Percentiles rank a stretch among this genome's conserved stretches.
These are phyloP conservation scores for Pangasius mekongensis DNA, from an alignment of 2,797 vertebrate genomes.

Conservation along the genomic window DNA sequence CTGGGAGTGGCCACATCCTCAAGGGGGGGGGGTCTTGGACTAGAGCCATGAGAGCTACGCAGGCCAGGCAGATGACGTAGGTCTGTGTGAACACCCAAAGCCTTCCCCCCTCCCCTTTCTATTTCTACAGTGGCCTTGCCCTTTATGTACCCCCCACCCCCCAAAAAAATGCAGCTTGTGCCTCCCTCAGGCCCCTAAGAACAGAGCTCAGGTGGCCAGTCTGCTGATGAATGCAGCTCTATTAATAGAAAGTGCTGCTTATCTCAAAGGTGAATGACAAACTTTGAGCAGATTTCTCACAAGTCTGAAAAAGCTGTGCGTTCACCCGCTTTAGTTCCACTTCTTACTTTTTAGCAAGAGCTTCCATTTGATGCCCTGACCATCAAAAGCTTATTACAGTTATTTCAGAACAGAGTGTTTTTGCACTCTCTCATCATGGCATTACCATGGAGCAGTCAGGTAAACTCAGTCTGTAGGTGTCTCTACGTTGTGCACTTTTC, in stretches of 20 bases:
- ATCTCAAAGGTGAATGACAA: conserved; percentile 51
- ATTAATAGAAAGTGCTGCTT: conserved; percentile 52
- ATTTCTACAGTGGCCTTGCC: conserved; percentile 18
- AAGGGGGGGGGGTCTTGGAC: conserved; percentile 55
- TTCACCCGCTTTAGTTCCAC: conserved; percentile 27
- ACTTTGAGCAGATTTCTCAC: conserved; percentile 49
- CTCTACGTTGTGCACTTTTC: neutral
- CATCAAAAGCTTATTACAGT: neutral
- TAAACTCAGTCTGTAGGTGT: neutral
- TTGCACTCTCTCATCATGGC: neutral
- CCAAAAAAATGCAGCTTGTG: conserved; percentile 25
- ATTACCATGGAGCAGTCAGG: neutral
- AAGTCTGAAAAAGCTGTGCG: conserved; percentile 28
- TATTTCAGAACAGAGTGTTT: neutral
- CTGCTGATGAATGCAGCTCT: conserved; percentile 48
- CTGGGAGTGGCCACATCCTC: conserved; percentile 79
- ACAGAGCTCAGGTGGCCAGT: conserved; percentile 30
- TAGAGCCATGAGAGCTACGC: conserved; percentile 41
- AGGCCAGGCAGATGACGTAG: conserved; percentile 53
- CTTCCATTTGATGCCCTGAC: neutral
- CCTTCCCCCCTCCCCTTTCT: neutral
- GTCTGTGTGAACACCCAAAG: conserved; percentile 49
- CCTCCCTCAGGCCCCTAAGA: conserved; percentile 21
- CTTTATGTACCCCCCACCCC: conserved; percentile 22
- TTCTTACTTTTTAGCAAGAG: conserved; percentile 8